Evolutionary conservation across 2,797 vertebrate species (phyloP).

Genomic region (Phoeniculus purpureus): DNA sequence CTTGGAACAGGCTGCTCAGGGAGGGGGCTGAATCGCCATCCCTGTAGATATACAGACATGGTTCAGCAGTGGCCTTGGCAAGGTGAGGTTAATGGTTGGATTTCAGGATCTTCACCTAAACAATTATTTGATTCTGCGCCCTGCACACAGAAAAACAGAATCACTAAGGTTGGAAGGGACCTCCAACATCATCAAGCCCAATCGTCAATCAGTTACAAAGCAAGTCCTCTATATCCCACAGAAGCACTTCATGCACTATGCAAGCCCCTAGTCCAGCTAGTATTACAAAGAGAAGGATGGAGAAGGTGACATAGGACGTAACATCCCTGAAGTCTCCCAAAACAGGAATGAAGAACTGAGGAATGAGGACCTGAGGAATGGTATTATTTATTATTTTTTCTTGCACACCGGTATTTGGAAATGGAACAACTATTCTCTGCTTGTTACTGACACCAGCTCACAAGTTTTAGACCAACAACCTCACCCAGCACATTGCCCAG

Average conservation of each 20-base stretch:
- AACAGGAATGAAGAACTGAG: not conserved
- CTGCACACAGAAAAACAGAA: too few relatives aligned
- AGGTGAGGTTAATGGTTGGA: too few relatives aligned
- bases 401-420: not conserved
- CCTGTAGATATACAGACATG: too few relatives aligned
- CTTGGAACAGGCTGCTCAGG: too few relatives aligned
- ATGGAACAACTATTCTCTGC: accelerated
- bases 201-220: not conserved
- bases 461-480: not conserved
- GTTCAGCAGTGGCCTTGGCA: too few relatives aligned
- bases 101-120: too few relatives aligned
- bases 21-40: too few relatives aligned
- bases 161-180: too few relatives aligned
- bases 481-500: not conserved
- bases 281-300: not conserved
- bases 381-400: not conserved
- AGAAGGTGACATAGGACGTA: not conserved
- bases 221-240: not conserved
- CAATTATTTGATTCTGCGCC: too few relatives aligned
- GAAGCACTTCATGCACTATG: not conserved
- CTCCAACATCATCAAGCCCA: too few relatives aligned
- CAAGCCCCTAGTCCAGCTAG: accelerated
- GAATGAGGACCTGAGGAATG: not conserved
- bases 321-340: not conserved
- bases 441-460: not conserved